Base-by-base conservation (phyloP, 37 sponge, comb jelly and placozoan genomes). In the Ephydatia muelleri region DNA sequence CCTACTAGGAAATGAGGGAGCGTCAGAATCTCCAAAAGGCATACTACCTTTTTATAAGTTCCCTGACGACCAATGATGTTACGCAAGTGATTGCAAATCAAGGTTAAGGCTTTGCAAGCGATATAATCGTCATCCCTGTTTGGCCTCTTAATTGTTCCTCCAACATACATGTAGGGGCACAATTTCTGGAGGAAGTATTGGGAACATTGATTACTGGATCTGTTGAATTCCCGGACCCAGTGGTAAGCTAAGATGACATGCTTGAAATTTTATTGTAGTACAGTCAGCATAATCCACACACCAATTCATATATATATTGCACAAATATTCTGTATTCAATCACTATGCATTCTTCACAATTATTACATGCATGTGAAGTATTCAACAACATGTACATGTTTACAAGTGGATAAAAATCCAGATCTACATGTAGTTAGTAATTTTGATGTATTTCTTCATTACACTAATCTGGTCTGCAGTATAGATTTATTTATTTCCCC, bases 31-130 rank as follows among this genome's bases (percentile, higher is more conserved):
- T 95, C 0, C 96, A 93, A 47, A 92, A 87, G 71, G 49, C 82
- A 27, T 95, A 93, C 65, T 95, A 84, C 79, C 65, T 92, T 22
- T 95, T 95, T 47, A 80, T 95, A 13, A 85, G 49, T 47, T 87
- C 91, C 11, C 26, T 95, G 34, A 85, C 79, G 33, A 83, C 76
- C 25, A 95, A 95, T 64, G 78, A 78, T 73, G 77, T 87, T n/a
- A 68, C 76, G 14, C 48, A 23, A 16, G 96, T 92, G 30, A 89
- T 95, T 79, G 88, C 88, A 9, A 70, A 38, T 31, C 95, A 95
- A 93, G 83, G 96, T 95, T 68, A 66, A 70, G 3, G 29, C 19
- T 64, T 16, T 1, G 16, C 49, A 65, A 35, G 67, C 34, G n/a
- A 5, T 65, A 13, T 77, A 65, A 65, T 65, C 19, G 19, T 22